phyloP scores from a whole-genome alignment of 1,140 invertebrate genomes.

The Calliopsis andreniformis region DNA sequence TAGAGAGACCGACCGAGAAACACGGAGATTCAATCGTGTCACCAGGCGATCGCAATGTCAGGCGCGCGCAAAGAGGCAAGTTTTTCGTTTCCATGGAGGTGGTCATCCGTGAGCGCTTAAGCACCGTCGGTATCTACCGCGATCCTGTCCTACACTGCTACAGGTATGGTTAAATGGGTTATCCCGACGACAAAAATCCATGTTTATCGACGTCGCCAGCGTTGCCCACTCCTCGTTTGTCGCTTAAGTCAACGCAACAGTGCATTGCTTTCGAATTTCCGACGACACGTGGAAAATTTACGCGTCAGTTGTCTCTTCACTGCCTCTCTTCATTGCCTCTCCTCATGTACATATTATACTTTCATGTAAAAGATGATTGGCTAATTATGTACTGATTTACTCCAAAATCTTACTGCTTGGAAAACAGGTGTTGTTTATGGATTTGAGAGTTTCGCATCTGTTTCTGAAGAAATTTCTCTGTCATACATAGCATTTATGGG shows the following conservation, averaged over 20 bases:
- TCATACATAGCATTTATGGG: no score
- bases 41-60: conserved; percentile 35
- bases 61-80: conserved; percentile 14
- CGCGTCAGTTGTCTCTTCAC: no score
- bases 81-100: conserved; percentile 50
- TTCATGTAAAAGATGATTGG: no score
- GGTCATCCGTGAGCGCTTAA: conserved; percentile 34
- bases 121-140: background rate
- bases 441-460: no score
- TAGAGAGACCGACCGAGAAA: conserved; percentile 42
- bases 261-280: background rate
- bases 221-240: background rate
- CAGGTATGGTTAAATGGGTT: conserved; percentile 56
- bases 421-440: no score
- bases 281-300: background rate
- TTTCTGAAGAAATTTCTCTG: no score
- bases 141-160: conserved; percentile 4
- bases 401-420: no score
- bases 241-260: no score
- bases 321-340: no score
- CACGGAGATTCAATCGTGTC: conserved; percentile 45
- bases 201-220: conserved; percentile 35
- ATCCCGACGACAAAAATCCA: conserved; percentile 42
- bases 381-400: no score
- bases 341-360: no score